Conservation (phyloP, 2,797 vertebrate species). For the Gadopsis bispinosus region DNA sequence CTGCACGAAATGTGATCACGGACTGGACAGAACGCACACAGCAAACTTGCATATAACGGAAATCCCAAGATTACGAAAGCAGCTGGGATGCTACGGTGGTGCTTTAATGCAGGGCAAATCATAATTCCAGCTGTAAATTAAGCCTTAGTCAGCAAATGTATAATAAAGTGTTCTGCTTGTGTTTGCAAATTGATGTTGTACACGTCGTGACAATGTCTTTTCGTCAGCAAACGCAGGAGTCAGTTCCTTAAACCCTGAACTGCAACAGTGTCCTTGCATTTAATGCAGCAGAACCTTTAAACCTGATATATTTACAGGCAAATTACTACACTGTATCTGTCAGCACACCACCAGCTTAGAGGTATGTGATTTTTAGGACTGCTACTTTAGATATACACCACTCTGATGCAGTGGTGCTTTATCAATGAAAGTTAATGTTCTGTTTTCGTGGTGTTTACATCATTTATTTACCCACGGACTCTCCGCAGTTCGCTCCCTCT, state of each 20-base stretch:
- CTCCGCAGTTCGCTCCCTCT: neutral
- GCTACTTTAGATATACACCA: neutral
- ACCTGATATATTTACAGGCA: neutral
- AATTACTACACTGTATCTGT: neutral
- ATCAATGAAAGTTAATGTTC: neutral
- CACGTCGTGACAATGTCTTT: neutral
- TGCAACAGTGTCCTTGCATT: slow-evolving; percentile 8
- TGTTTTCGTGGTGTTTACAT: slow-evolving; percentile 10
- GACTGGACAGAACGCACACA: neutral
- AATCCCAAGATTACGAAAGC: slow-evolving; percentile 2
- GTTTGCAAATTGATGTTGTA: neutral
- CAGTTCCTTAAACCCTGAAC: slow-evolving; percentile 1
- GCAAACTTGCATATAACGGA: no score
- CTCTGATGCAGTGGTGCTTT: neutral
- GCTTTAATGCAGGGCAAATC: slow-evolving; percentile 12
- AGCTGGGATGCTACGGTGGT: neutral
- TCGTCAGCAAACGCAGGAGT: slow-evolving; percentile 4
- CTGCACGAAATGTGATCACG: neutral
- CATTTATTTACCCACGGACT: slow-evolving; percentile 28
- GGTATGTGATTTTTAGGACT: neutral
- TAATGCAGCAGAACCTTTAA: neutral
- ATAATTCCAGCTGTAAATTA: slow-evolving; percentile 12
- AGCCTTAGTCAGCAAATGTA: neutral
- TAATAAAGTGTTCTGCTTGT: slow-evolving; percentile 9
- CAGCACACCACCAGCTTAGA: neutral